Percentiles rank a stretch among this genome's conserved stretches.
phyloP scores from a whole-genome alignment of 2,888 invertebrate genomes.

The Lamellibrachia columna region DNA sequence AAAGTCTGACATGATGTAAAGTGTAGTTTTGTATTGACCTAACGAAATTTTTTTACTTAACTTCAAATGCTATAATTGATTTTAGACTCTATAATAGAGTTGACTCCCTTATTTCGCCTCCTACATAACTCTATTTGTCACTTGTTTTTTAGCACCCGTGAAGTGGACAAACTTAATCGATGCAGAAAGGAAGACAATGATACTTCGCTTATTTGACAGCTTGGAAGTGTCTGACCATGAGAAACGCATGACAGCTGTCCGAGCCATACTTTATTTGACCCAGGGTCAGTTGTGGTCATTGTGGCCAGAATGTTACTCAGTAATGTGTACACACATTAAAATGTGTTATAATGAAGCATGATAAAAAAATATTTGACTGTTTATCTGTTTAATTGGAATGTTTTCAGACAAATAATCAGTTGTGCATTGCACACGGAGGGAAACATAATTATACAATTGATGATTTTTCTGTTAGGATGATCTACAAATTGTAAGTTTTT shows the following conservation, averaged over 20 bases:
- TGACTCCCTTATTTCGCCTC: neutral
- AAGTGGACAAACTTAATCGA: constrained; percentile 51
- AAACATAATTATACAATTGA: too few relatives aligned
- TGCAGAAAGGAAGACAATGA: constrained; percentile 72
- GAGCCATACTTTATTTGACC: constrained; percentile 92
- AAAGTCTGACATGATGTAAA: too few relatives aligned
- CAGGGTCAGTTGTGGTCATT: constrained; percentile 71
- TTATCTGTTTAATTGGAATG: too few relatives aligned
- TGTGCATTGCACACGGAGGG: too few relatives aligned
- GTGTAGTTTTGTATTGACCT: too few relatives aligned
- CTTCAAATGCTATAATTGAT: too few relatives aligned
- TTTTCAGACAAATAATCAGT: too few relatives aligned
- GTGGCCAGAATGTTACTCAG: neutral
- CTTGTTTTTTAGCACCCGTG: neutral
- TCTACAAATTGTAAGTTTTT: too few relatives aligned
- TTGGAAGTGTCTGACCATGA: constrained; percentile 87
- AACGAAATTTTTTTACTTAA: neutral
- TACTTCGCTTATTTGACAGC: constrained; percentile 88
- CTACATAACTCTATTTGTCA: neutral
- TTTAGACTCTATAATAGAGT: neutral
- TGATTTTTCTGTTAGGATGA: too few relatives aligned
- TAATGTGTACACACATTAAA: neutral
- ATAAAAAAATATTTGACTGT: too few relatives aligned
- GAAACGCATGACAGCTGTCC: constrained; percentile 86
- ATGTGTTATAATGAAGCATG: too few relatives aligned